Evolutionary conservation across 2,888 invertebrate species (phyloP), one percentile per base, ranked within the genome.

Genomic region (Unio delphinus): DNA sequence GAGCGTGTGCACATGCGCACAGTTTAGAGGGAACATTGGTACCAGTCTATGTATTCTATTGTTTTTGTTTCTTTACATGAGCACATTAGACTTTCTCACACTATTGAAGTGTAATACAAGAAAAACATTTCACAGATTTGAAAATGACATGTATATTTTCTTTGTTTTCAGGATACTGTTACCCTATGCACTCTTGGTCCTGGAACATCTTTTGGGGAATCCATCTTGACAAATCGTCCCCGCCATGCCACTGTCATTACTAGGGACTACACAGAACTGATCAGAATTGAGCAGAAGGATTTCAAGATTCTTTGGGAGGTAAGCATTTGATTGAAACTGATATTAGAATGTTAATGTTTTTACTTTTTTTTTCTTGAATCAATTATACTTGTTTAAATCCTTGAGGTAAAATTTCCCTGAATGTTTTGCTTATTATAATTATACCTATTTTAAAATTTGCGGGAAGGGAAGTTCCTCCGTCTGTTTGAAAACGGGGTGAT

Each of bases 231-330:
- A 85, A 94, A 94, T 89, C 91, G 93, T 77, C 94, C 94, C 17
- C 91, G 94, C 76, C 93, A 94, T 82, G 93, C 93, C 80, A 94
- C 94, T 56, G 93, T 94, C 70, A 92, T 94, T 76, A 94, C 94
- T 64, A 92, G 93, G 86, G 94, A 94, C 79, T 93, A 93, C 78
- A 94, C 94, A 85, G 94, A 95, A 89, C 91, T 95, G 70, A 92
- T 95, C 56, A 91, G 94, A 55, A 94, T 95, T 66, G 94, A 94
- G 88, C 94, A 94, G 88, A 93, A 93, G 83, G 94, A 95, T 90
- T 94, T 95, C 90, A 93, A 93, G 84, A 92, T 94, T 76, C 92
- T 95, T 83, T 95, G 94, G 94, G 94, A 94, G 93, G 94, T 94
- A 91, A 91, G 92, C 68, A 28, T n/a, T 59, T 45, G 15, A 45